Evolutionary conservation across 2,113 vertebrate species (phyloP).

Genomic region (Nansenia antarctica): DNA sequence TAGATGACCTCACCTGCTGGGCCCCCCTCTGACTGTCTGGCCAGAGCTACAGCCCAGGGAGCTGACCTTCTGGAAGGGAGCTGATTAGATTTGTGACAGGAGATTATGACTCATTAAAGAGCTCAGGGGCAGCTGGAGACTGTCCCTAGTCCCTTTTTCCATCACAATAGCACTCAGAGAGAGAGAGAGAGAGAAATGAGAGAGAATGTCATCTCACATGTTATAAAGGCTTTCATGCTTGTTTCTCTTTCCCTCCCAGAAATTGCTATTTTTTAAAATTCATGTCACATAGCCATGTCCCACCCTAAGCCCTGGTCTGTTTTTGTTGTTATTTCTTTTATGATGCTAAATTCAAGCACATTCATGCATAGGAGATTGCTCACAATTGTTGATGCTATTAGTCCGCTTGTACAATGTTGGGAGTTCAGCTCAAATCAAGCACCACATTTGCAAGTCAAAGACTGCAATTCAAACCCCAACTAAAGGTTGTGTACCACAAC

Average conservation of each 20-base stretch:
- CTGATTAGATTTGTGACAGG: constrained; percentile 43
- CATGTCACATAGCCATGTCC: too few relatives aligned
- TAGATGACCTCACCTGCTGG: not conserved
- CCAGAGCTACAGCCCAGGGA: not conserved
- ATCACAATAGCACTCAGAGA: not conserved
- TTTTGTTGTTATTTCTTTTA: too few relatives aligned
- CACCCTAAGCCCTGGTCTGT: too few relatives aligned
- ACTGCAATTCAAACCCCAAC: not conserved
- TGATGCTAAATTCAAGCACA: too few relatives aligned
- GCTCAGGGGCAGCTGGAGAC: constrained; percentile 31
- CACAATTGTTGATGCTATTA: too few relatives aligned
- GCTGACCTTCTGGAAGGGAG: constrained; percentile 23
- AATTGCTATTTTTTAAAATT: too few relatives aligned
- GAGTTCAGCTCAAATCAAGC: constrained; percentile 8
- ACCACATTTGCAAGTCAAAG: constrained; percentile 16
- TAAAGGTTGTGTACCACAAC: too few relatives aligned
- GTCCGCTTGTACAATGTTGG: too few relatives aligned
- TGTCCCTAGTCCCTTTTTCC: constrained; percentile 32
- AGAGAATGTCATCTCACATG: not conserved
- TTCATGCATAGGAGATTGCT: too few relatives aligned
- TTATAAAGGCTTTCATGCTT: not conserved
- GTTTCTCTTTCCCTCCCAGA: not conserved
- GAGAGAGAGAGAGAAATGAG: not conserved
- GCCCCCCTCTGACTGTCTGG: not conserved
- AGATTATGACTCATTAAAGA: constrained; percentile 47